Evolutionary conservation across 1,140 invertebrate species (phyloP), one percentile per base, ranked within the genome.

Genomic region (Reticulitermes speratus): DNA sequence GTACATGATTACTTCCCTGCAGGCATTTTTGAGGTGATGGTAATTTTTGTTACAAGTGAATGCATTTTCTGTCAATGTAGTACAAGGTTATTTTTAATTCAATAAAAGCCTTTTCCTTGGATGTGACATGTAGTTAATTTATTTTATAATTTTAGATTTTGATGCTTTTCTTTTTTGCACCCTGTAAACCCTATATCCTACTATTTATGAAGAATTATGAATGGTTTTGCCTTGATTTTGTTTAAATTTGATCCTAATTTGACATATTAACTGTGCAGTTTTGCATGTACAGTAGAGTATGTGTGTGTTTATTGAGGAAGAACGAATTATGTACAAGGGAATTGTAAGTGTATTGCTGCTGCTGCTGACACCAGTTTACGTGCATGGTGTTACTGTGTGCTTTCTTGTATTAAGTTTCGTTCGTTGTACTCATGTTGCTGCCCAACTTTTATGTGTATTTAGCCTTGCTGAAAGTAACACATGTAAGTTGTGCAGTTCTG

Each of bases 61-160:
- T 84, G 84, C 84, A 38, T 45, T 84, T 84, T 84, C 55, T 52
- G 25, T 84, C 19, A 55, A 55, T 84, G 84, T 84, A 84, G 84
- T n/a, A 30, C 25, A 84, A 55, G 32, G 11, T 84, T 52, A 84
- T 84, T 84, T 84, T 65, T 52, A 65, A 84, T 84, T 55, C 44
- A 84, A 84, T 84, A 84, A 84, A 84, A 84, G 84, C 59, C n/a
- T 75, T 84, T 84, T 55, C 84, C 48, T 84, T 84, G 38, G 45
- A 84, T 84, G 84, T 52, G 59, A 55, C 38, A 32, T 84, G 84
- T 84, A 84, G 84, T 84, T 48, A 32, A 52, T 84, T 84, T 84
- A 52, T 84, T 84, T 84, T 84, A 65, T 84, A 45, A 55, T 84
- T 32, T 84, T 84, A 55, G n/a, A 45, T 59, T 84, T 84, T 52